Evolutionary conservation across 2,888 invertebrate species (phyloP), one percentile per base, ranked within the genome.

Genomic region (Macropis europaea): DNA sequence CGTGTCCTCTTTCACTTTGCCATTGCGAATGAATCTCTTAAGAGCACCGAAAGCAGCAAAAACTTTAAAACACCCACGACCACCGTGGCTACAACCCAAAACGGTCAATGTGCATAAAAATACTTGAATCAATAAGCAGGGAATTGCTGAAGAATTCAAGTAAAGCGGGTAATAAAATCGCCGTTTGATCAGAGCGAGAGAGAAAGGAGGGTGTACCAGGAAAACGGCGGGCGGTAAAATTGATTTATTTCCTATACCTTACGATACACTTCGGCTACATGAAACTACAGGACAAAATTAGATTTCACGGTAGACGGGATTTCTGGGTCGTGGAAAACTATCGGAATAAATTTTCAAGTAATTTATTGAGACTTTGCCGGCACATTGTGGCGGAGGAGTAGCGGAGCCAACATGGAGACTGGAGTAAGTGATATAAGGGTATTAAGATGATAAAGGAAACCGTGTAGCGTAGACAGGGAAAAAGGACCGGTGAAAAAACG

Each of bases 291-390:
- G 30, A 17, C 36, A 13, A 60, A 67, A 70, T 70, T 67, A 67
- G 40, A 67, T 71, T 71, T 61, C 54, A 68, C 60, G 61, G 42
- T 61, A 68, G 60, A 68, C 40, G 13, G 50, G 42, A 45, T 66
- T 56, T 56, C 54, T 52, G 17, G 68, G 68, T 56, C 60, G 30
- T 26, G 40, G 19, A 22, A 13, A 38, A 34, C 26, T 38, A 60
- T 59, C 43, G 38, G 56, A 47, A 72, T 72, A 56, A 40, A 72
- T 57, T 62, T 57, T 40, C 30, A 28, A 34, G 53, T 45, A 61
- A 71, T 68, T 60, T 68, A 61, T 62, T 43, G 54, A 54, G 42
- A 70, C 48, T 22, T 70, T 7, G 9, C n/a, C n/a, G 50, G 24
- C n/a, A 24, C 30, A 15, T 30, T 30, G 28, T 43, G 32, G 24